A percentile compares a stretch with the other conserved stretches of the same genome.
Evolutionary conservation across 2,888 invertebrate genomes (phyloP).

Genomic region (Gryllus longicercus): DNA sequence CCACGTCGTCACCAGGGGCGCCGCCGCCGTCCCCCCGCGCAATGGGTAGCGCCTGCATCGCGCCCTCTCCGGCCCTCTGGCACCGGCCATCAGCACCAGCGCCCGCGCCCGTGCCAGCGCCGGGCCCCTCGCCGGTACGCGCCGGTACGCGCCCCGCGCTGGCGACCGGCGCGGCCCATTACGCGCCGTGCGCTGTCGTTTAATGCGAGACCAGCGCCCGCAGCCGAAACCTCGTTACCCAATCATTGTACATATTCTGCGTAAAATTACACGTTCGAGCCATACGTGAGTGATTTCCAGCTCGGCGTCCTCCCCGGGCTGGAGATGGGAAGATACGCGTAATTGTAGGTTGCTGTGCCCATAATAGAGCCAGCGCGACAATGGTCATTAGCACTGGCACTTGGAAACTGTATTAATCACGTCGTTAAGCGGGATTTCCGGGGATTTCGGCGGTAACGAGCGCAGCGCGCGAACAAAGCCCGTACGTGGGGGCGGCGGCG

Average conservation of each 20-base stretch:
- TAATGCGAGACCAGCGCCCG: not conserved
- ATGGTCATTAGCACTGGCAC: conserved; percentile 17
- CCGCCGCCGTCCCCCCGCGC: not conserved
- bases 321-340: not conserved
- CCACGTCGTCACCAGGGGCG: too few relatives aligned
- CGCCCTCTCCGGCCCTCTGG: not conserved
- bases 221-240: not conserved
- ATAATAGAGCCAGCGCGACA: not conserved
- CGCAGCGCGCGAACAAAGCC: not conserved
- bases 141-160: not conserved
- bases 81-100: not conserved
- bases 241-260: conserved; percentile 4
- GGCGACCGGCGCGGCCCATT: not conserved
- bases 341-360: not conserved
- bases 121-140: not conserved
- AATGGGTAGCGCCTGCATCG: not conserved
- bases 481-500: not conserved
- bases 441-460: conserved; percentile 1
- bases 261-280: conserved; percentile 17
- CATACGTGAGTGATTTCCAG: not conserved
- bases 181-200: not conserved
- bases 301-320: not conserved
- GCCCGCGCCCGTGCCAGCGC: not conserved
- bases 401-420: conserved; percentile 17
- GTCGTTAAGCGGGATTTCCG: conserved; percentile 7